Evolutionary conservation across 2,113 vertebrate species (phyloP).

Genomic region (Daubentonia madagascariensis): DNA sequence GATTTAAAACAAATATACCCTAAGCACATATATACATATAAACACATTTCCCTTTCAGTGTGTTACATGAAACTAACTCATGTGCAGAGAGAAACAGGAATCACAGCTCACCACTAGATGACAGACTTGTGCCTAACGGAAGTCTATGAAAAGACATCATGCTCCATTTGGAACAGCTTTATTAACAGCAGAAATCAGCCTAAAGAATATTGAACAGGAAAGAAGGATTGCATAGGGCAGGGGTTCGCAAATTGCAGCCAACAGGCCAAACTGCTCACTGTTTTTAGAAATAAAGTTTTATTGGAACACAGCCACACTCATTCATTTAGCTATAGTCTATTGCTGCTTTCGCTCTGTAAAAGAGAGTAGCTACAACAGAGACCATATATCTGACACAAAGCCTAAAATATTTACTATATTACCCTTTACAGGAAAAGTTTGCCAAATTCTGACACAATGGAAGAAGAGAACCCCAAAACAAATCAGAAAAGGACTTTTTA

Average conservation of each 20-base stretch:
- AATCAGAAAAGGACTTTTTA: not conserved
- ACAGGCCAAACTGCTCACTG: not conserved
- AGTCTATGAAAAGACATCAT: not conserved
- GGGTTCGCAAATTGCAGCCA: not conserved
- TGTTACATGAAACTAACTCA: not conserved
- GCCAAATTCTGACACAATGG: not conserved
- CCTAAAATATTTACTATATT: not conserved
- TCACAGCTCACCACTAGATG: not conserved
- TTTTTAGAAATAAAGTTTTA: not conserved
- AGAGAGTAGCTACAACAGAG: not conserved
- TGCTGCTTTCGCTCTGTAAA: not conserved
- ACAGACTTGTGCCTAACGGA: not conserved
- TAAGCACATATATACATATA: not conserved
- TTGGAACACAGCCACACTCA: not conserved
- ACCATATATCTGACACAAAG: not conserved
- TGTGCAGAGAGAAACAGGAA: not conserved
- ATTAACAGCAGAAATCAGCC: not conserved
- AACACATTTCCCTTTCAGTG: not conserved
- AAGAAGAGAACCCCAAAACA: not conserved
- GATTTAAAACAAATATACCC: not conserved
- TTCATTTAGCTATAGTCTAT: not conserved
- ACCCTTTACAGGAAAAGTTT: not conserved
- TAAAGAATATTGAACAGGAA: not conserved
- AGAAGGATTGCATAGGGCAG: not conserved
- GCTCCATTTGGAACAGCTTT: not conserved